Evolutionary conservation across 2,113 vertebrate species (phyloP).

Genomic region (Gulo gulo): DNA sequence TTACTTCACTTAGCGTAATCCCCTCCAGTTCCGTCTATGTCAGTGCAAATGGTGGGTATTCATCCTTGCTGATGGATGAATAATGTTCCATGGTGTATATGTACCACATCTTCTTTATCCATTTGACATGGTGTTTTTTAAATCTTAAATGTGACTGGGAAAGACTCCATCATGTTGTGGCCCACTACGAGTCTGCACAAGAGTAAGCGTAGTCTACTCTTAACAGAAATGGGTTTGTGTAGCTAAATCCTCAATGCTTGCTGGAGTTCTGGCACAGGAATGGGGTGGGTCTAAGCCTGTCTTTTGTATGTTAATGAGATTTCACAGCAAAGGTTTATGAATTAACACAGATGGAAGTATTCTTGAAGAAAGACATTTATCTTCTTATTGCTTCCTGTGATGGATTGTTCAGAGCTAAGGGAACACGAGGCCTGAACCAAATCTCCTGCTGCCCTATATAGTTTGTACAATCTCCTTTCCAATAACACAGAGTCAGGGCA

Average conservation of each 20-base stretch:
- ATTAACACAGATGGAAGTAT: constrained; percentile 77
- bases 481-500: constrained; percentile 79
- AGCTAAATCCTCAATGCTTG: constrained; percentile 36
- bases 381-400: constrained; percentile 81
- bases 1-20: too few species aligned
- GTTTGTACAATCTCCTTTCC: constrained; percentile 82
- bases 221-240: constrained; percentile 55
- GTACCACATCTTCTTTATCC: too few species aligned
- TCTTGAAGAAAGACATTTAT: constrained; percentile 78
- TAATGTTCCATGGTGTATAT: too few species aligned
- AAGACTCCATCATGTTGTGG: background rate
- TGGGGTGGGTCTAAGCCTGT: constrained; percentile 62
- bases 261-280: constrained; percentile 9
- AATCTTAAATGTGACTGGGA: background rate
- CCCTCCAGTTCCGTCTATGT: too few species aligned
- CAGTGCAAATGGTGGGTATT: too few species aligned
- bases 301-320: constrained; percentile 75
- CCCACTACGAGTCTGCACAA: background rate
- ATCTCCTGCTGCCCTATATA: constrained; percentile 82
- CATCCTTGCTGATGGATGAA: too few species aligned
- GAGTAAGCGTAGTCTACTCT: background rate
- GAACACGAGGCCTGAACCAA: constrained; percentile 77
- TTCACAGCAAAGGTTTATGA: constrained; percentile 76
- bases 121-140: background rate
- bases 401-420: constrained; percentile 80